A percentile compares a stretch with the other conserved stretches of the same genome.
phyloP scores from a whole-genome alignment of 2,797 vertebrate species.

The Tragelaphus eurycerus region DNA sequence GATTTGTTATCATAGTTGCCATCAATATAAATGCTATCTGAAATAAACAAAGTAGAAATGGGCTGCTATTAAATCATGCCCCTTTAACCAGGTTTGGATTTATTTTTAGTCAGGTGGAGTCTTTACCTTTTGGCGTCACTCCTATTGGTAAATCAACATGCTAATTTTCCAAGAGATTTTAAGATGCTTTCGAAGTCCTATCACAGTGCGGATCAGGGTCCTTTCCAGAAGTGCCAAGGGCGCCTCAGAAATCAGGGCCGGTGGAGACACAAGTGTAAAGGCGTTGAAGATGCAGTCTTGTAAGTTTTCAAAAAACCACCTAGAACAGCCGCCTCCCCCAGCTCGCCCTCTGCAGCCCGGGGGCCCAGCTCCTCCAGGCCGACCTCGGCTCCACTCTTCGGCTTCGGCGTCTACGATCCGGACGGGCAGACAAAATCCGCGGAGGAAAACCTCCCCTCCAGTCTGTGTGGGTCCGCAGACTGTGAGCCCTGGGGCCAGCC shows the following conservation, averaged over 20 bases:
- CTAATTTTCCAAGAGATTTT: slow-evolving; percentile 18
- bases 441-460: not conserved
- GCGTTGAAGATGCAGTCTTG: not conserved
- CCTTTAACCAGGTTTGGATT: not conserved
- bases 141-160: not conserved
- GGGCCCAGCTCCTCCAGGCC: too few relatives aligned
- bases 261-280: not conserved
- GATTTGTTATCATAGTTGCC: slow-evolving; percentile 73
- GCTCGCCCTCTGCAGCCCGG: not conserved
- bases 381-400: too few relatives aligned
- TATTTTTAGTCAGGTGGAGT: not conserved
- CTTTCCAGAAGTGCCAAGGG: not conserved
- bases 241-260: not conserved
- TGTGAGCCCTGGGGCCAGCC: not conserved
- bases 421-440: rapidly evolving
- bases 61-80: not conserved
- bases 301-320: not conserved
- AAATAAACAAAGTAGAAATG: slow-evolving; percentile 51
- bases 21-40: slow-evolving; percentile 47
- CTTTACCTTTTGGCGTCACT: slow-evolving; percentile 6
- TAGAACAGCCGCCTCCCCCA: not conserved
- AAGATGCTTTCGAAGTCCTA: not conserved
- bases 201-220: not conserved
- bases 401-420: rapidly evolving
- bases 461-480: not conserved